Base-by-base conservation (phyloP, 1,140 invertebrate genomes). In the Lysiphlebus fabarum region DNA sequence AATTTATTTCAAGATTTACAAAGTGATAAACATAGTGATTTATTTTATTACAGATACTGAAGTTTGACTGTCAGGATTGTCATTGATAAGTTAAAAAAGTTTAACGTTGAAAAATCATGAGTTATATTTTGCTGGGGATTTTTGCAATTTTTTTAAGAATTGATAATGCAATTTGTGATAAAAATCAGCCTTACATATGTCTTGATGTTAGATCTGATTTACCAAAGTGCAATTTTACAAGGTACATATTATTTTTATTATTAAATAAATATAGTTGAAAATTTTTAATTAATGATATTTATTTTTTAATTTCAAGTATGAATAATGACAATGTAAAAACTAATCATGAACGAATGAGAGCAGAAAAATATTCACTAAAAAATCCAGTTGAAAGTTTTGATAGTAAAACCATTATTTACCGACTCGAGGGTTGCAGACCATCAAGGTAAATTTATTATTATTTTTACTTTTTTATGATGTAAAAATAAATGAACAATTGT, bases 401-500 rank as follows among this genome's bases (percentile, higher is more conserved):
- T 37, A 50, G 37, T 6, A 26, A 38, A 12, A 55, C 48, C 7
- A 56, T 63, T 36, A 51, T 69, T 56, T 67, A 67, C 10, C 57
- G 62, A 5, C 34, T 67, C 6, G 64, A 63, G 41, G 67, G 66
- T 17, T 69, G 67, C 38, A n/a, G 63, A 12, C 67, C 66, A 4
- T 26, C 55, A 8, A 64, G 66, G 67, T 67, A 56, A 41, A 38
- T 12, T 17, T 36, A 33, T 38, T 38, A 34, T 47, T 45, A 51
- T 38, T 38, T n/a, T 51, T 38, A 51, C 9, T 3, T 36, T 14
- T 7, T 8, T 5, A 33, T 49, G 7, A 49, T 49, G n/a, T 33
- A 49, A 12, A 49, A 33, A n/a, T n/a, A 42, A 42, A 42, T 6
- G 1, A 5, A 34, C 17, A 47, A 47, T 9, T 56, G 37, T 26